Evolutionary conservation across 2,797 vertebrate genomes (phyloP).

Genomic region (Holocentrus rufus): DNA sequence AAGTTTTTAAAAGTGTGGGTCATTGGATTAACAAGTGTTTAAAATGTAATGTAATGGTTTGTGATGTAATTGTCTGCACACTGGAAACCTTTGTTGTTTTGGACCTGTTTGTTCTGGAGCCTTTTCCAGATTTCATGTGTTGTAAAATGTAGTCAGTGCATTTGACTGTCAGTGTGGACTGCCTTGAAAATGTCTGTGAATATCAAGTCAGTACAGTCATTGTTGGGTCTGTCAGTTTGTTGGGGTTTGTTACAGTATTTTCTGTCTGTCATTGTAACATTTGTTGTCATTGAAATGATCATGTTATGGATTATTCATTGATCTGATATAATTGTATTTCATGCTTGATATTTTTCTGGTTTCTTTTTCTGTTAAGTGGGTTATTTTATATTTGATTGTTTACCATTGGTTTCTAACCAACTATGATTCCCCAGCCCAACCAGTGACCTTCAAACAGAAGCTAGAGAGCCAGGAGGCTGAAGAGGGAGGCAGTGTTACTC

Average conservation of each 20-base stretch:
- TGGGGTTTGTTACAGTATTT: background rate
- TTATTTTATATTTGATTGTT: background rate
- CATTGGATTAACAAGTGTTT: too few relatives aligned
- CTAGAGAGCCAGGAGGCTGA: constrained; percentile 74
- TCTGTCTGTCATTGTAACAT: background rate
- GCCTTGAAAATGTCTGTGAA: too few relatives aligned
- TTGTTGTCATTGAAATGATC: background rate
- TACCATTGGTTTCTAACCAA: constrained; percentile 15
- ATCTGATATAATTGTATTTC: background rate
- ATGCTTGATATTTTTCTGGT: background rate
- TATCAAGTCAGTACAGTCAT: too few relatives aligned
- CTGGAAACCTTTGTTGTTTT: background rate
- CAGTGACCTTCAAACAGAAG: constrained; percentile 77
- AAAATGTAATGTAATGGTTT: background rate
- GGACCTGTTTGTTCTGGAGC: background rate
- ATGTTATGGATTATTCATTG: background rate
- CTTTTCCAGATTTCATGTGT: background rate
- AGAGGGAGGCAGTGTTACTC: constrained; percentile 63
- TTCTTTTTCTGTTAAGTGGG: background rate
- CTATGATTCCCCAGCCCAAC: constrained; percentile 75
- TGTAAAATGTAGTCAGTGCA: too few relatives aligned
- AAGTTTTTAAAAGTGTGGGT: background rate
- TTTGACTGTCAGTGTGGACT: too few relatives aligned
- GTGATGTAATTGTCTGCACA: too few relatives aligned
- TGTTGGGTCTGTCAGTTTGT: background rate